These are phyloP conservation scores for Pantherophis guttatus DNA, from an alignment of 2,113 vertebrate species.

Conservation along the genomic window DNA sequence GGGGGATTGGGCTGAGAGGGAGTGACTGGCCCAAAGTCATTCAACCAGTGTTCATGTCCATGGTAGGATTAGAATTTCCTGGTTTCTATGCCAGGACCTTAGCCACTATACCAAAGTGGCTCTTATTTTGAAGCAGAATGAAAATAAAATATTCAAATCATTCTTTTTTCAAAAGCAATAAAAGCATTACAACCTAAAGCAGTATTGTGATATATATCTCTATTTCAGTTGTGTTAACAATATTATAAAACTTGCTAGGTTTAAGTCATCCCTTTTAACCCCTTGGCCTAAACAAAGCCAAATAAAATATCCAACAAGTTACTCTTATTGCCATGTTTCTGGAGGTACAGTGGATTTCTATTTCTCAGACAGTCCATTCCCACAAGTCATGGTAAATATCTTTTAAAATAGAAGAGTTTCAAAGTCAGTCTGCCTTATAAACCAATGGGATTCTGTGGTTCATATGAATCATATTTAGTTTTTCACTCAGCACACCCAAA, in stretches of 20 bases:
- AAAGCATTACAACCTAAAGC: neutral
- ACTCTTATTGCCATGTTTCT: neutral
- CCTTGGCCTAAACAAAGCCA: neutral
- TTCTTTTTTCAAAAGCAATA: neutral
- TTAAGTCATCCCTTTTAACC: neutral
- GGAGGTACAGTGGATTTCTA: neutral
- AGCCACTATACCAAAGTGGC: neutral
- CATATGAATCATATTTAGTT: neutral
- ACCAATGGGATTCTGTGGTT: neutral
- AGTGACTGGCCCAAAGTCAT: neutral
- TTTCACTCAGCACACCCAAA: neutral
- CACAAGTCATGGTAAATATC: neutral
- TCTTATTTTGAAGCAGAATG: neutral
- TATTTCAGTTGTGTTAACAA: slow-evolving; percentile 7
- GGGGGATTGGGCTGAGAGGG: neutral
- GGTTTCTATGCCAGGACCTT: neutral
- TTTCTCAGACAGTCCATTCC: neutral
- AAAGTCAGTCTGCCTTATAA: neutral
- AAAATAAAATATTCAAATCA: neutral
- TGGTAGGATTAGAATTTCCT: neutral
- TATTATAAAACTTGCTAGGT: slow-evolving; percentile 12
- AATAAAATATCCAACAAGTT: neutral
- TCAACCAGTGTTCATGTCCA: neutral
- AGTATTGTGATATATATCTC: neutral
- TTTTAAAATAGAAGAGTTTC: neutral